These are phyloP conservation scores for Stegodyphus mimosarum DNA, from an alignment of 1,140 invertebrate species.

Conservation along the genomic window DNA sequence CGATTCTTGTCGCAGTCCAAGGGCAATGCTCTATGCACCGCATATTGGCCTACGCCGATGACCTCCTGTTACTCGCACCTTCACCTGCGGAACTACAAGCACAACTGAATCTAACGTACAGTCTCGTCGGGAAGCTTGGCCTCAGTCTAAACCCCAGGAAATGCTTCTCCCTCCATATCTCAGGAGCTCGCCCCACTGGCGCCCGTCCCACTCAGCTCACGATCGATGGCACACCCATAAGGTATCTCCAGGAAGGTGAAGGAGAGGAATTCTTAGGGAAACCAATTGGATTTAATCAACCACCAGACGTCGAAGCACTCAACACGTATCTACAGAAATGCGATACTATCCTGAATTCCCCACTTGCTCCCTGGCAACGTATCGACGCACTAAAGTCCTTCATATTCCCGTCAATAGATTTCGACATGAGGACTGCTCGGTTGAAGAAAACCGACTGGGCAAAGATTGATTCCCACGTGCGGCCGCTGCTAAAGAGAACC, in stretches of 20 bases:
- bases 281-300: neutral
- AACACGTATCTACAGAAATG: neutral
- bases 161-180: neutral
- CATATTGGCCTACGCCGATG: neutral
- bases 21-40: rapidly evolving
- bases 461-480: neutral
- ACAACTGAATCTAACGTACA: neutral
- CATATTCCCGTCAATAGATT: neutral
- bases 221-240: neutral
- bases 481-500: neutral
- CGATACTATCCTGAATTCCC: rapidly evolving
- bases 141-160: neutral
- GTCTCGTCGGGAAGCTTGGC: rapidly evolving
- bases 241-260: neutral
- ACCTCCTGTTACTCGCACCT: neutral
- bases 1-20: neutral
- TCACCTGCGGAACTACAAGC: neutral
- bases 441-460: neutral
- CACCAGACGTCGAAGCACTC: neutral
- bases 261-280: neutral
- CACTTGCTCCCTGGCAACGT: neutral
- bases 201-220: neutral
- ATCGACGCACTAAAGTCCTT: slow-evolving; percentile 7
- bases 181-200: neutral
- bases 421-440: neutral